Base-by-base conservation (phyloP, 2,113 vertebrate species). In the Micromys minutus region DNA sequence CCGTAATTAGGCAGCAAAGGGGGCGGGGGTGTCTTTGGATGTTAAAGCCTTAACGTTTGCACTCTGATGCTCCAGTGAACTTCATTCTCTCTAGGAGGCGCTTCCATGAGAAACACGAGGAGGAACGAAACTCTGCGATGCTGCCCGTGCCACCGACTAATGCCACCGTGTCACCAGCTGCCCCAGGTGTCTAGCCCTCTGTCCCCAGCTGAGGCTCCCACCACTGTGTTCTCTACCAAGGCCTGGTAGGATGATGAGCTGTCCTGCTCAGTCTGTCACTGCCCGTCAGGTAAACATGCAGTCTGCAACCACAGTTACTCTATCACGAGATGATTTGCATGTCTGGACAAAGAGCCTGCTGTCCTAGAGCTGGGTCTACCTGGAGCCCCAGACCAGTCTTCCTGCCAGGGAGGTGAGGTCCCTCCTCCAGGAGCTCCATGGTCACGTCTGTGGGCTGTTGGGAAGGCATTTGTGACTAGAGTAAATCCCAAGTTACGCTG, bases 121-220 rank as follows among this genome's bases (percentile, higher is more conserved):
- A 57, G 50, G 55, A 57, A 21, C 1, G 80, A 16, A 8, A 39
- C 24, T 16, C 67, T 5, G 1, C 0, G 83, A 8, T 3, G 36
- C 69, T 21, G 21, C n/a, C 80, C 0, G 0, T 0, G 3, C 26
- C 1, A 7, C 65, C 29, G 42, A 19, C 76, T 47, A 1, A 7
- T 26, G 5, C 47, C 29, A 69, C 72, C 2, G n/a, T n/a, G n/a
- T n/a, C n/a, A 0, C 24, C 5, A 0, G 19, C 22, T 13, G 15
- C 34, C 79, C 8, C 1, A 0, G 13, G 3, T 31, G 45, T 34
- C 19, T 4, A 0, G 0, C 1, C 2, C 1, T 59, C 39, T 86
- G 45, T 19, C 63, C 87, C 52, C 71, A 55, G 2, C 24, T 24
- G n/a, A 87, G 52, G n/a, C 21, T 72, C 39, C 57, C 2, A 2